Base-by-base conservation (phyloP, 37 sponge, comb jelly and placozoan species). In the Aplysina aerophoba region DNA sequence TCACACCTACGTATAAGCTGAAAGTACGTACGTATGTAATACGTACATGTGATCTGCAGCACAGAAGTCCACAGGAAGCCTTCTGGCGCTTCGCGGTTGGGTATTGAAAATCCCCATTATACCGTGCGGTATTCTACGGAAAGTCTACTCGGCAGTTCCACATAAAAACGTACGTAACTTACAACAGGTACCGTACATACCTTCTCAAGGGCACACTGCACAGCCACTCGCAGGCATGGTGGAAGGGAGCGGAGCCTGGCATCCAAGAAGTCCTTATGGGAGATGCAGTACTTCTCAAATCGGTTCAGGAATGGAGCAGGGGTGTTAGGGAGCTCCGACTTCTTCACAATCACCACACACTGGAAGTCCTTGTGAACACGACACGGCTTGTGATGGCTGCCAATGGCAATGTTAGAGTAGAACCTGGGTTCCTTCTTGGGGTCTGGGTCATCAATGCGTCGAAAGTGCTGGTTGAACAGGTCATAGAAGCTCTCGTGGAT, bases 401-500 rank as follows among this genome's bases (percentile, higher is more conserved):
- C 95, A 35, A 94, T 91, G 53, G 95, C 89, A 80, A 94, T 94
- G 83, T 91, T 91, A n/a, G 95, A 79, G 54, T 89, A 94, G 83
- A 81, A 91, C 28, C 87, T 58, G 0, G 68, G 85, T 34, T 89
- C 92, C 17, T 86, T 58, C 39, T 57, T 83, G 63, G 40, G 82
- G 16, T 59, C 83, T 11, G 79, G 84, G 84, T 94, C 89, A 75
- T 89, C 85, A 72, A 94, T 94, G 17, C 84, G 35, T 14, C 83
- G 34, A 67, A 91, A 94, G 24, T 89, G 75, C 80, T 89, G 92
- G 55, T 94, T 94, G 85, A 94, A 94, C n/a, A 94, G 87, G 55
- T 94, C 95, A 41, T 95, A 95, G 57, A 95, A 92, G 81, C 96
- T 95, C 83, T 92, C 96, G 60, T 92, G 90, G 21, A 95, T 92